These are phyloP conservation scores for Cantharis flavilabris DNA, from an alignment of 2,888 invertebrate species.

Conservation along the genomic window DNA sequence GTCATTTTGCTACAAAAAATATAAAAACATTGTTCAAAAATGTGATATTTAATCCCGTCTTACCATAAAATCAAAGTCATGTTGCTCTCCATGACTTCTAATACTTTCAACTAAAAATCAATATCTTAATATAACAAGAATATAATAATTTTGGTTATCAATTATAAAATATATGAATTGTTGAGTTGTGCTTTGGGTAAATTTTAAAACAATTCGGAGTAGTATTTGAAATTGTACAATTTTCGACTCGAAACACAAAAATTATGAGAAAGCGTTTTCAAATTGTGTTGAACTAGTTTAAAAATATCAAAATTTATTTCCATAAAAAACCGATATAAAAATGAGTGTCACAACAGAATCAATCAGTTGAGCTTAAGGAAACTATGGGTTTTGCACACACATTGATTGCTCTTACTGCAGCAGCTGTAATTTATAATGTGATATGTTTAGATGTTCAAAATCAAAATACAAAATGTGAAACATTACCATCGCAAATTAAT, in stretches of 20 bases:
- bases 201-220: not conserved
- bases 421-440: conserved; percentile 1
- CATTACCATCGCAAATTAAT: conserved; percentile 83
- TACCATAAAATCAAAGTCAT: conserved; percentile 42
- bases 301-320: conserved; percentile 27
- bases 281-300: not conserved
- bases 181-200: not conserved
- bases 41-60: conserved; percentile 15
- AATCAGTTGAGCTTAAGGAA: conserved; percentile 11
- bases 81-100: conserved; percentile 27
- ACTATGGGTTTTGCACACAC: conserved; percentile 10
- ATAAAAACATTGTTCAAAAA: not conserved
- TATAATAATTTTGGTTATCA: not conserved
- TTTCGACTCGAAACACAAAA: not conserved
- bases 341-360: conserved; percentile 8
- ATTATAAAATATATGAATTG: not conserved
- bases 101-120: conserved; percentile 12
- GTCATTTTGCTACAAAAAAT: conserved; percentile 41
- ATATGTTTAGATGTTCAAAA: conserved; percentile 37
- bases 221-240: not conserved
- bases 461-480: conserved; percentile 80
- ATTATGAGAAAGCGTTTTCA: not conserved
- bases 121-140: conserved; percentile 8
- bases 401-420: conserved; percentile 1
- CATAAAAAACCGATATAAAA: conserved; percentile 21